Conservation (phyloP, 2,113 vertebrate species). For the Cettia cetti region DNA sequence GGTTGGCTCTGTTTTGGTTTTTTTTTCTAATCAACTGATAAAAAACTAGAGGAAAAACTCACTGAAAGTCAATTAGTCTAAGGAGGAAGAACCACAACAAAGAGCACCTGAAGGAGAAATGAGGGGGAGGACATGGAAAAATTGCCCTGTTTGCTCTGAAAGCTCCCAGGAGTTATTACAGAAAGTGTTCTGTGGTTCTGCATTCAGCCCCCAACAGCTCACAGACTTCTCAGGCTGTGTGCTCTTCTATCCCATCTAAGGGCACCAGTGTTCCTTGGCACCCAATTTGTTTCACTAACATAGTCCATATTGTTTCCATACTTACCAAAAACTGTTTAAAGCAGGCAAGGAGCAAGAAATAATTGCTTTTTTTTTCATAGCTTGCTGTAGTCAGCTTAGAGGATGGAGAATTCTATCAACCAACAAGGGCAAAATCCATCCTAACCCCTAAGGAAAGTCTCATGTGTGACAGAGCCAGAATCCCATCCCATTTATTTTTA, state of each 20-base stretch:
- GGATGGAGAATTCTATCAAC: not conserved
- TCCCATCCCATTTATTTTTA: not conserved
- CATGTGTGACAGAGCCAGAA: not conserved
- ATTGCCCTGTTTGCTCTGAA: not conserved
- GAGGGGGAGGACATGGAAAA: not conserved
- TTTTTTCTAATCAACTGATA: not conserved
- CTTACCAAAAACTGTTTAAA: not conserved
- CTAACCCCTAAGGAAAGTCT: not conserved
- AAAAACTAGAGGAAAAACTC: not conserved
- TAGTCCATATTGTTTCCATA: not conserved
- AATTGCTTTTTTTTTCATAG: not conserved
- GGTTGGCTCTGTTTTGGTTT: accelerated
- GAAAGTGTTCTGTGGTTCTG: not conserved
- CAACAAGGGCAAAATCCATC: not conserved
- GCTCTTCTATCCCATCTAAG: not conserved
- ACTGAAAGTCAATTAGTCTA: not conserved
- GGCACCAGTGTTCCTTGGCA: not conserved
- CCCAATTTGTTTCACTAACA: not conserved
- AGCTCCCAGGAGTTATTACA: not conserved
- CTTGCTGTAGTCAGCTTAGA: not conserved
- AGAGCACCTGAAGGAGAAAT: not conserved
- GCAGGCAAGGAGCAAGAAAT: not conserved
- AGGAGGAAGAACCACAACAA: not conserved
- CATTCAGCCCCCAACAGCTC: not conserved
- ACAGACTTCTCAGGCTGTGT: not conserved